Base-by-base conservation (phyloP, 1,140 invertebrate genomes). In the Drosophila arawakana region DNA sequence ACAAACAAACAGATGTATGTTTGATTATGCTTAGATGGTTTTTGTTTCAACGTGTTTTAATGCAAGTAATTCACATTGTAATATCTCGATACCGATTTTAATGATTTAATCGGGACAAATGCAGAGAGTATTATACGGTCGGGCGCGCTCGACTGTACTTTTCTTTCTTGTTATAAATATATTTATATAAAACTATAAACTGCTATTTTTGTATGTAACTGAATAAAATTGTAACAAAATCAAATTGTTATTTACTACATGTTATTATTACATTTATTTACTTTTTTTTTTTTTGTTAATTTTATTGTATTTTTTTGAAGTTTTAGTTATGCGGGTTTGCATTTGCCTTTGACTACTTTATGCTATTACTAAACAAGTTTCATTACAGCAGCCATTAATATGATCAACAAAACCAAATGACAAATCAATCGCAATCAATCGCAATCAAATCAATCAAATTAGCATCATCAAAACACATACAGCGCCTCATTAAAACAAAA, bases 191-290 rank as follows among this genome's bases (percentile, higher is more conserved):
- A 60, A 39, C 66, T 78, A 81, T 78, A 83, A 74, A 77, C 34
- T 52, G 67, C 81, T 88, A 88, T 88, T 88, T 88, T 88, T 88
- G 84, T 76, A 76, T 73, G 62, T 89, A 88, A 84, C 75, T 83
- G 57, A 88, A 88, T 89, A 88, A 88, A 88, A 70, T 74, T 80
- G 70, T 69, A 83, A 77, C 54, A 78, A 72, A 79, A 88, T 77
- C 46, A 65, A 88, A 52, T 65, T 76, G 79, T 86, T 78, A 79
- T 63, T 62, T 63, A 67, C 44, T 65, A 58, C 55, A 34, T 43
- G 8, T 34, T 49, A 43, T 13, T 25, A 47, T 37, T 35, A 11
- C 37, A 37, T 9, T 67, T 54, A 9, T n/a, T 35, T 7, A n/a
- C n/a, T 21, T 11, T 21, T 18, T 21, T 21, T 21, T 21, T 67